Evolutionary conservation across 2,888 invertebrate genomes (phyloP).

Genomic region (Conchocele bisecta): DNA sequence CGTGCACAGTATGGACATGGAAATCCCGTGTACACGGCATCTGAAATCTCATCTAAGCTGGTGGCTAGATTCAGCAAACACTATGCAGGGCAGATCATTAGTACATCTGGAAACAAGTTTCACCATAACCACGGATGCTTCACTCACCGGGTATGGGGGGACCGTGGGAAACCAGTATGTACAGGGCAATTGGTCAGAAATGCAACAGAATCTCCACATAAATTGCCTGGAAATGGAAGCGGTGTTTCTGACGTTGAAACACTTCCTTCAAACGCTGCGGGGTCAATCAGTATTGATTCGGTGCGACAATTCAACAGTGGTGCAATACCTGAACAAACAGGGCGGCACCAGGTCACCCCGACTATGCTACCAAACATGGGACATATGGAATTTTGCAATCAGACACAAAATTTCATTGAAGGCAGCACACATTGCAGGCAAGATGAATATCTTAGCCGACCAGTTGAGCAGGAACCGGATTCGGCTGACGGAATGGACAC

Average conservation of each 20-base stretch:
- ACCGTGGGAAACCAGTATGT: slow-evolving; percentile 19
- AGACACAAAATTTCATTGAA: slow-evolving; percentile 18
- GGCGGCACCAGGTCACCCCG: slow-evolving; percentile 37
- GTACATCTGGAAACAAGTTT: background rate
- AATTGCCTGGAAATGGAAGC: slow-evolving; percentile 52
- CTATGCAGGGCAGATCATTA: slow-evolving; percentile 22
- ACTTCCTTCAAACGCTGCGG: slow-evolving; percentile 18
- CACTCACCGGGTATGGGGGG: slow-evolving; percentile 27
- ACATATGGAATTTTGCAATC: slow-evolving; percentile 33
- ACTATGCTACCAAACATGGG: slow-evolving; percentile 38
- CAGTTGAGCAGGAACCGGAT: slow-evolving; percentile 18
- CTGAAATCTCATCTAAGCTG: slow-evolving; percentile 24
- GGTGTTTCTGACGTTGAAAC: slow-evolving; percentile 21
- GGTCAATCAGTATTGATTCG: slow-evolving; percentile 31
- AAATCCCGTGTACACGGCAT: slow-evolving; percentile 25
- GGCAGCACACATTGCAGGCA: slow-evolving; percentile 39
- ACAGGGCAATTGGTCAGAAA: slow-evolving; percentile 30
- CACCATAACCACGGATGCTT: slow-evolving; percentile 42
- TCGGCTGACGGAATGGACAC: slow-evolving; percentile 32
- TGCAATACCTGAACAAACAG: slow-evolving; percentile 50
- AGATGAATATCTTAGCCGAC: slow-evolving; percentile 28
- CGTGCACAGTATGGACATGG: background rate
- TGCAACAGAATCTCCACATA: slow-evolving; percentile 29
- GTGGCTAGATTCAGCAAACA: slow-evolving; percentile 31
- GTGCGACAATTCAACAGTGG: slow-evolving; percentile 44